Evolutionary conservation across 2,797 vertebrate genomes (phyloP), one percentile per base, ranked within the genome.

Genomic region (Gallinago nigripennis): DNA sequence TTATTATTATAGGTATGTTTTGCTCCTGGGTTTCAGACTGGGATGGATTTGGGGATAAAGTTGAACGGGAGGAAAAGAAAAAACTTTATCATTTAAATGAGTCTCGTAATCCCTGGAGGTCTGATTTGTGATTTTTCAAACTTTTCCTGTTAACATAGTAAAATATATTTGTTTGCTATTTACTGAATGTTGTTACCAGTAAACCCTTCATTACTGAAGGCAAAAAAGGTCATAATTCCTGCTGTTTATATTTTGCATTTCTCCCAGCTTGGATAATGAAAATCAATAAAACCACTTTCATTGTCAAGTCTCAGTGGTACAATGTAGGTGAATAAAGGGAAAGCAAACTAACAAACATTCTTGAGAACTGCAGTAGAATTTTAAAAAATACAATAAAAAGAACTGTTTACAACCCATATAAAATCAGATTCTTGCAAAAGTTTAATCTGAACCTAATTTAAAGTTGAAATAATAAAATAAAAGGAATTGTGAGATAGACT

Each of bases 261-360:
- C 94, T 92, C 48, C 63, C 58, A 82, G 82, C 95, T 79, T 82
- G 70, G 77, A 80, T 96, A 96, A 96, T 94, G 95, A 96, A 97
- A 97, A 96, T 96, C 92, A 94, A 96, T 96, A 94, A 88, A 96
- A 96, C 92, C 91, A 95, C 91, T 97, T 96, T 96, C 86, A 50
- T 86, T 80, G 92, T 72, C 82, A 90, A 86, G 73, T 96, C 95
- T 96, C 95, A 80, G 81, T 91, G 88, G 95, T 90, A 88, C 68
- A 64, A 57, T 80, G 88, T 60, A 86, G 80, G 80, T 84, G 86
- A 92, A 94, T 93, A 94, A 94, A 92, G 57, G 39, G 35, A 93
- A 87, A 75, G 30, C 57, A 94, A 95, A 86, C 82, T 84, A 94
- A 96, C 82, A 90, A 95, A 91, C n/a, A 16, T 82, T 88, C 91